Evolutionary conservation across 2,113 vertebrate species (phyloP).

Genomic region (Podarcis raffonei): DNA sequence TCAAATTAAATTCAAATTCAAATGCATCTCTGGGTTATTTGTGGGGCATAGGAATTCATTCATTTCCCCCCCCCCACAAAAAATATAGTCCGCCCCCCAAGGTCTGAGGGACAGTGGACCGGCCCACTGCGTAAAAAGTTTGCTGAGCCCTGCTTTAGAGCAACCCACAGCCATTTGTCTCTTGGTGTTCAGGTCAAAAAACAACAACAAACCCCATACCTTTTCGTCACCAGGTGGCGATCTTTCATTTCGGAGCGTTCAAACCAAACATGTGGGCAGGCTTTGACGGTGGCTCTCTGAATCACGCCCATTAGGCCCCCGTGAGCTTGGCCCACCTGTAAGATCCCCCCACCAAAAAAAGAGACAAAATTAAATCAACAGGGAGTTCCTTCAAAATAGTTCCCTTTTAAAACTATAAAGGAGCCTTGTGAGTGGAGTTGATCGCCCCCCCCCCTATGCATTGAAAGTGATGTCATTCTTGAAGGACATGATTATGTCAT

Average conservation of each 20-base stretch:
- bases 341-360: background rate
- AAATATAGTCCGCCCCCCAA: too few species aligned
- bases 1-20: too few species aligned
- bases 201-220: constrained; percentile 71
- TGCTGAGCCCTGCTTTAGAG: background rate
- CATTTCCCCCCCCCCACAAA: too few species aligned
- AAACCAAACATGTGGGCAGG: constrained; percentile 96
- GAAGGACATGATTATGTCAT: background rate
- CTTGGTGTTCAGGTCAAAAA: background rate
- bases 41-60: too few species aligned
- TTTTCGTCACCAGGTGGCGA: constrained; percentile 88
- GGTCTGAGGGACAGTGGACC: too few species aligned
- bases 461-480: background rate
- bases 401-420: background rate
- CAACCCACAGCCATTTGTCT: too few species aligned
- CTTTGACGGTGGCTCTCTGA: constrained; percentile 90
- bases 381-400: background rate
- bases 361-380: background rate
- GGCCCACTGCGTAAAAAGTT: too few species aligned
- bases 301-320: constrained; percentile 92
- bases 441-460: background rate
- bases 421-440: background rate
- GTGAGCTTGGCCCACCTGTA: constrained; percentile 92
- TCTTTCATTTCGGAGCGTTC: constrained; percentile 95
- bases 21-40: too few species aligned